Percentiles rank a stretch among this genome's conserved stretches.
Evolutionary conservation across 2,113 vertebrate species (phyloP).

Genomic region (Dromas ardeola): DNA sequence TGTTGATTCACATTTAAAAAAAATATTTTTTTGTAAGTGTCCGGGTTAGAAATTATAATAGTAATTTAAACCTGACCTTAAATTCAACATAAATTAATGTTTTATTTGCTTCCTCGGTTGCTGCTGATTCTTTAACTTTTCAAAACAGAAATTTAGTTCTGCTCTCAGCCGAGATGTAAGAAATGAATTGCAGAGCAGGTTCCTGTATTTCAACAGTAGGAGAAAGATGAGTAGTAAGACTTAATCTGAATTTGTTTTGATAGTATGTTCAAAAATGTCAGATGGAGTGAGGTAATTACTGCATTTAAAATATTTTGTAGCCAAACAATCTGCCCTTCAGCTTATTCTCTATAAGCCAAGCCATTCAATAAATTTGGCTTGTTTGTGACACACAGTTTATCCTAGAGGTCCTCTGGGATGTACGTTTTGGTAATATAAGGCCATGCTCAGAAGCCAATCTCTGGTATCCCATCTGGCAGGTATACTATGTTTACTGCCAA

Average conservation of each 20-base stretch:
- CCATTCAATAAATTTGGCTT: neutral
- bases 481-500: neutral
- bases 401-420: neutral
- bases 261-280: neutral
- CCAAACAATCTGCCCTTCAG: neutral
- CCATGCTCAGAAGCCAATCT: neutral
- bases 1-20: neutral
- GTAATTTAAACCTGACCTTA: neutral
- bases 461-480: neutral
- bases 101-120: neutral
- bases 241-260: neutral
- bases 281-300: neutral
- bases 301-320: neutral
- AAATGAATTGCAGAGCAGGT: neutral
- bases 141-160: neutral
- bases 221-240: neutral
- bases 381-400: neutral
- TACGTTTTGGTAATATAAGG: neutral
- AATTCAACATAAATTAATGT: neutral
- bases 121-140: neutral
- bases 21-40: neutral
- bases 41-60: neutral
- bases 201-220: neutral
- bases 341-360: neutral
- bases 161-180: neutral